These are phyloP conservation scores for Nomada goodeniana DNA, from an alignment of 2,888 invertebrate species.

Conservation along the genomic window DNA sequence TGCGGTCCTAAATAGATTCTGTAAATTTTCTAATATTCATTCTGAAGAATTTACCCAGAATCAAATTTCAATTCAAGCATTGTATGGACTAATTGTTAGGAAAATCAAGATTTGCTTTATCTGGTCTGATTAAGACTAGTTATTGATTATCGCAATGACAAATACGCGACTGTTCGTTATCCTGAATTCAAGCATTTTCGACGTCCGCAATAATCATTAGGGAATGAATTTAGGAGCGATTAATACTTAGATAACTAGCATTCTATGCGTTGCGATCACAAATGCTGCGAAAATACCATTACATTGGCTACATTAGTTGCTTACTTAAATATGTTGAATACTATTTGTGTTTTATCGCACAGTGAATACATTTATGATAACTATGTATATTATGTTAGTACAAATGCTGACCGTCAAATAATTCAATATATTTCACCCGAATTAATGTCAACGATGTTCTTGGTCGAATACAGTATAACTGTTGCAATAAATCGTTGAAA, in stretches of 20 bases:
- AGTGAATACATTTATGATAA: not conserved
- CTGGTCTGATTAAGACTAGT: not conserved
- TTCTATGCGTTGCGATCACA: not conserved
- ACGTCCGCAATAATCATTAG: not conserved
- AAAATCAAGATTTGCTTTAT: not conserved
- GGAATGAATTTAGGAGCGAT: conserved; percentile 12
- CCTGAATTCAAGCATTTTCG: not conserved
- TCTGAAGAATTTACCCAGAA: not conserved
- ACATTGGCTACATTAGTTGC: not conserved
- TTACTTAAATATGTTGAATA: not conserved
- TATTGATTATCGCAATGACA: not conserved
- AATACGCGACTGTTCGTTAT: not conserved
- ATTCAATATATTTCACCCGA: not conserved
- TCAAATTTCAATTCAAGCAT: not conserved
- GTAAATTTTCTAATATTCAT: no score
- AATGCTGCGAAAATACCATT: not conserved
- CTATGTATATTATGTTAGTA: no score
- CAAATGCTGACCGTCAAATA: not conserved
- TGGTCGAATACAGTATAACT: not conserved
- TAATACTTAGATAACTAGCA: conserved; percentile 6
- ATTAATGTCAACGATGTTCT: not conserved
- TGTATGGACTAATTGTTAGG: not conserved
- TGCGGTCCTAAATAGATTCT: no score
- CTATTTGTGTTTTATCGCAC: not conserved
- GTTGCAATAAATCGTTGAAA: not conserved